These are phyloP conservation scores for Acanthosoma haemorrhoidale DNA, from an alignment of 2,888 invertebrate genomes.

Conservation along the genomic window DNA sequence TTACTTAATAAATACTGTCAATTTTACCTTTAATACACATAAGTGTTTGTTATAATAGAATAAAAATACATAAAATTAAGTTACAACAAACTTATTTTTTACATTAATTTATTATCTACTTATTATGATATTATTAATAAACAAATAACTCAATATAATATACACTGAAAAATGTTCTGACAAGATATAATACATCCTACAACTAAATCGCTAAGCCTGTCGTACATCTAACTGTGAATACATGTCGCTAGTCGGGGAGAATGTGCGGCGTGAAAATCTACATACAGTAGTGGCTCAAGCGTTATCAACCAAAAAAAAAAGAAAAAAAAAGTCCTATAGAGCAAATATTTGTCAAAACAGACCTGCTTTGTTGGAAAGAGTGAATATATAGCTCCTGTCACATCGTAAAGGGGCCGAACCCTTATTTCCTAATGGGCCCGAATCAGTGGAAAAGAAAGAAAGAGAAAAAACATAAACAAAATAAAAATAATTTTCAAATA, in stretches of 20 bases:
- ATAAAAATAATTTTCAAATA: no score
- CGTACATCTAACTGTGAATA: neutral
- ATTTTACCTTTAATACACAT: no score
- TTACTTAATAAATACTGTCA: no score
- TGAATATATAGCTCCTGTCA: slow-evolving; percentile 45
- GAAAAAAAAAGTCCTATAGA: neutral
- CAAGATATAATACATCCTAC: no score
- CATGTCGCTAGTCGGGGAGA: neutral
- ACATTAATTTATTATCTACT: neutral
- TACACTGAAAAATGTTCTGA: no score
- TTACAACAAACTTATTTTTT: neutral
- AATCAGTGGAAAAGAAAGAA: slow-evolving; percentile 31
- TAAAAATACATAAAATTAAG: neutral
- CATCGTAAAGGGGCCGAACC: slow-evolving; percentile 43
- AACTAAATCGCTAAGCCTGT: neutral
- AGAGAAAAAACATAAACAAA: no score
- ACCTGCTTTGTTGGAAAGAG: slow-evolving; percentile 39
- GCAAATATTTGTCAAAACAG: slow-evolving; percentile 2
- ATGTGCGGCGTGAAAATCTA: slow-evolving; percentile 3
- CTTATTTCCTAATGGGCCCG: slow-evolving; percentile 46
- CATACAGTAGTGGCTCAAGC: slow-evolving; percentile 1
- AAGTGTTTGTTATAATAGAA: neutral
- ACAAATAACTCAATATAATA: neutral
- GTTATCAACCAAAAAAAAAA: neutral
- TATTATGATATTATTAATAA: neutral